Evolutionary conservation across 2,888 invertebrate genomes (phyloP), one percentile per base, ranked within the genome.

Genomic region (Alloplasta piceator): DNA sequence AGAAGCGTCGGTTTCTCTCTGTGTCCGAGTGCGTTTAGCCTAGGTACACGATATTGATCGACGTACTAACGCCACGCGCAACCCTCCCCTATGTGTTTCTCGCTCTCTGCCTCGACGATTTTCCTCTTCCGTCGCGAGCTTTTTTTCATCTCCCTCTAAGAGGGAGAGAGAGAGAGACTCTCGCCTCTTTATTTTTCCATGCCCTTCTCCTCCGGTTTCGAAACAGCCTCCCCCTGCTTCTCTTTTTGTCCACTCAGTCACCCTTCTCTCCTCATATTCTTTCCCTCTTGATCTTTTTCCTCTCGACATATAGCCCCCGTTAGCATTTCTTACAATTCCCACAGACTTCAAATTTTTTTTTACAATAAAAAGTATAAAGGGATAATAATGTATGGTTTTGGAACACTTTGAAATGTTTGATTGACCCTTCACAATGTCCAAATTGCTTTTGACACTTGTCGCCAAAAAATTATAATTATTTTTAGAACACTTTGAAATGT

Each of bases 11-110:
- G 77, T 74, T 72, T 66, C 74, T 66, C 78, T 83, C 84, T 83
- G 83, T 85, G 86, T 88, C 85, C 87, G 85, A 87, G 88, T 87
- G 87, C 87, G 90, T 88, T 90, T 89, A 89, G 88, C 86, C 80
- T 77, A 77, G 80, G 80, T 77, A 77, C 80, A 86, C 86, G 89
- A 90, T 90, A 90, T 90, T 90, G 90, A 90, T 90, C 90, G 90
- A 90, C 87, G 87, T 86, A 85, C 83, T 56, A 72, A 72, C 48
- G 58, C 75, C 77, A 74, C 77, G 77, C 80, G 80, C 80, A 70
- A 63, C 75, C 71, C 64, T 56, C 63, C 63, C 26, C 78, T 52
- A 66, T 74, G 77, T 80, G 66, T 75, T 78, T 82, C 80, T 76
- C 66, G 78, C 50, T 71, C 26, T 26, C 80, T 80, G 55, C 60